Conservation (phyloP, 1,140 invertebrate species). For the Doryteuthis pealeii region DNA sequence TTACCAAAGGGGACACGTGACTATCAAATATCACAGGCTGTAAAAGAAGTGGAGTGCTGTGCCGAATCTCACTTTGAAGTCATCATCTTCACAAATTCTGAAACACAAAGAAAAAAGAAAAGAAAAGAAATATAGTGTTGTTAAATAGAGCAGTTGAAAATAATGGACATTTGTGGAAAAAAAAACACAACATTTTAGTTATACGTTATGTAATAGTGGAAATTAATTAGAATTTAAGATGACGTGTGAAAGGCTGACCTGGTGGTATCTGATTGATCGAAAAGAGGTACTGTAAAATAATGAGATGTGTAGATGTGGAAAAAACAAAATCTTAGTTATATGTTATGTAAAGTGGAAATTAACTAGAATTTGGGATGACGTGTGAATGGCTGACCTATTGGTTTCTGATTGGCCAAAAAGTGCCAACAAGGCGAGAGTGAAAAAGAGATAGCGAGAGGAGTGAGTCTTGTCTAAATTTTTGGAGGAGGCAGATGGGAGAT, state of each 20-base stretch:
- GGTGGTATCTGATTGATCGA: too few species aligned
- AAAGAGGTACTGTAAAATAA: neutral
- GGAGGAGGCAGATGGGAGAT: neutral
- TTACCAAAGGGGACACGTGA: neutral
- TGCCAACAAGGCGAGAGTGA: neutral
- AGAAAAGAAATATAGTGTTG: neutral
- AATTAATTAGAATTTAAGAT: too few species aligned
- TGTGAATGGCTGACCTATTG: too few species aligned
- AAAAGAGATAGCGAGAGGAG: neutral
- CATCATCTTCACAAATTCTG: constrained; percentile 8
- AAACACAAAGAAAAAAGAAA: neutral
- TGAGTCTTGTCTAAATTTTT: too few species aligned
- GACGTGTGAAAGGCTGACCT: too few species aligned
- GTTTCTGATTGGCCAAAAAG: too few species aligned
- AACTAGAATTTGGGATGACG: too few species aligned
- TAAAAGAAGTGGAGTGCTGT: neutral
- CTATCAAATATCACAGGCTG: neutral
- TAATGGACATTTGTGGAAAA: too few species aligned
- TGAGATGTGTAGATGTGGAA: neutral
- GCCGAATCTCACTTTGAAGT: neutral
- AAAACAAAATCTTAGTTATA: too few species aligned
- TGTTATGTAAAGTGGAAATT: neutral
- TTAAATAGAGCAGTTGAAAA: too few species aligned
- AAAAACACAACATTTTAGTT: too few species aligned
- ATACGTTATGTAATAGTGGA: too few species aligned